Evolutionary conservation across 2,797 vertebrate species (phyloP).

Genomic region (Helicolenus hilgendorfi): DNA sequence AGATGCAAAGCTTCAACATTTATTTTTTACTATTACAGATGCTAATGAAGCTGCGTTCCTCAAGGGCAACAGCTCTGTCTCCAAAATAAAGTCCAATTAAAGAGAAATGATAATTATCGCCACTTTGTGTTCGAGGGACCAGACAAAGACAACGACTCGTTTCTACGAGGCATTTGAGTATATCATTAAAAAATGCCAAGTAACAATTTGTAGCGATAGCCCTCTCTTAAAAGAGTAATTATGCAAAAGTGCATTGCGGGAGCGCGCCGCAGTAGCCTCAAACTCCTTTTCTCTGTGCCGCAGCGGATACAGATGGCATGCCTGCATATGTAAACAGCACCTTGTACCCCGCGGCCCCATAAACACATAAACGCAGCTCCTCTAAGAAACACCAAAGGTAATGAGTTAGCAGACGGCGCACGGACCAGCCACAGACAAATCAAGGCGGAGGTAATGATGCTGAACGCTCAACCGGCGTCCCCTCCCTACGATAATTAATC

Average conservation of each 20-base stretch:
- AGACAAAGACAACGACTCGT: neutral
- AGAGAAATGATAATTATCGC: constrained; percentile 30
- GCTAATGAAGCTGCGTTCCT: constrained; percentile 44
- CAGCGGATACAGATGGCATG: constrained; percentile 61
- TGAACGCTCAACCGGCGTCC: constrained; percentile 28
- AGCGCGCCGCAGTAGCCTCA: neutral
- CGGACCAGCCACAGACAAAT: constrained; percentile 40
- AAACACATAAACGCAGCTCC: constrained; percentile 57
- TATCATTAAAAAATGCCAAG: constrained; percentile 1
- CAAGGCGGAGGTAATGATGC: constrained; percentile 67
- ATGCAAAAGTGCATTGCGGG: constrained; percentile 14
- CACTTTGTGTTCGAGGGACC: neutral
- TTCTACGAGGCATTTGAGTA: neutral
- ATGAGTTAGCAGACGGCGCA: constrained; percentile 54
- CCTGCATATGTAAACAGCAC: constrained; percentile 58
- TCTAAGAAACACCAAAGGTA: constrained; percentile 61
- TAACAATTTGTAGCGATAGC: constrained; percentile 6
- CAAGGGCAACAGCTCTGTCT: neutral
- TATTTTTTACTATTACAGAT: constrained; percentile 25
- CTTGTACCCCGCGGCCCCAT: constrained; percentile 44
- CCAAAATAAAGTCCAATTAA: constrained; percentile 37
- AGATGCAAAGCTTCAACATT: constrained; percentile 21
- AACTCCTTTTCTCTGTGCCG: neutral
- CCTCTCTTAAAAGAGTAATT: constrained; percentile 38
- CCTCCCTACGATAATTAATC: constrained; percentile 25